Percentiles rank a stretch among this genome's conserved stretches.
Conservation (phyloP, 2,888 invertebrate genomes). For the Syrphus vitripennis region DNA sequence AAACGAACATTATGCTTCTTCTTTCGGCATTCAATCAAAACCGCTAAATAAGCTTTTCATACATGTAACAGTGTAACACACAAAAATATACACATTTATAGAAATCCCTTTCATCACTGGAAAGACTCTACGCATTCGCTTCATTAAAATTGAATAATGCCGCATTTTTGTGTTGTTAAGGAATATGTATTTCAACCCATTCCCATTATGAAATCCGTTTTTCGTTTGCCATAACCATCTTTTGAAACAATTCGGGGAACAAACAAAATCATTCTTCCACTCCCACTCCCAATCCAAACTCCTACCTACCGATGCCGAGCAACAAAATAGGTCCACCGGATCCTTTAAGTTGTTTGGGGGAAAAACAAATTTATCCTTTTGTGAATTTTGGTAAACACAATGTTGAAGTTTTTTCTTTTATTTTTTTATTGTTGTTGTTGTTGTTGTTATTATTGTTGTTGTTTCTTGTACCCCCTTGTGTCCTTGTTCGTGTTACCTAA, state of each 20-base stretch:
- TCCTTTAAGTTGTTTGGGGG: slow-evolving; percentile 6
- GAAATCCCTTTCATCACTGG: not conserved
- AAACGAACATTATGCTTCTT: not conserved
- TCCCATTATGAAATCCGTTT: not conserved
- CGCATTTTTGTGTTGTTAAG: not conserved
- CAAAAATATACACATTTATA: not conserved
- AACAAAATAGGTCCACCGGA: slow-evolving; percentile 3
- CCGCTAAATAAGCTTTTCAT: slow-evolving; percentile 13
- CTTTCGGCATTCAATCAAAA: not conserved
- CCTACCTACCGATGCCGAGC: not conserved
- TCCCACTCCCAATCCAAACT: no score
- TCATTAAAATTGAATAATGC: slow-evolving; percentile 46
- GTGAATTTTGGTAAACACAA: slow-evolving; percentile 44
- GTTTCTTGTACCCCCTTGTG: not conserved
- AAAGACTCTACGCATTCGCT: not conserved
- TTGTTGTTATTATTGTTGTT: not conserved
- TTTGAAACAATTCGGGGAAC: slow-evolving; percentile 21
- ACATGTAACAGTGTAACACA: not conserved
- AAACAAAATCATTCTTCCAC: slow-evolving; percentile 2
- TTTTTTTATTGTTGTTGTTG: not conserved
- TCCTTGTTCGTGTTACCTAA: slow-evolving; percentile 1
- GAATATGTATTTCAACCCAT: not conserved
- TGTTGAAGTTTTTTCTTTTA: slow-evolving; percentile 17
- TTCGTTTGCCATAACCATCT: slow-evolving; percentile 6
- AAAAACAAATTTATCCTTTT: slow-evolving; percentile 55